Conservation (phyloP, 2,797 vertebrate species). For the Poecilia wingei region DNA sequence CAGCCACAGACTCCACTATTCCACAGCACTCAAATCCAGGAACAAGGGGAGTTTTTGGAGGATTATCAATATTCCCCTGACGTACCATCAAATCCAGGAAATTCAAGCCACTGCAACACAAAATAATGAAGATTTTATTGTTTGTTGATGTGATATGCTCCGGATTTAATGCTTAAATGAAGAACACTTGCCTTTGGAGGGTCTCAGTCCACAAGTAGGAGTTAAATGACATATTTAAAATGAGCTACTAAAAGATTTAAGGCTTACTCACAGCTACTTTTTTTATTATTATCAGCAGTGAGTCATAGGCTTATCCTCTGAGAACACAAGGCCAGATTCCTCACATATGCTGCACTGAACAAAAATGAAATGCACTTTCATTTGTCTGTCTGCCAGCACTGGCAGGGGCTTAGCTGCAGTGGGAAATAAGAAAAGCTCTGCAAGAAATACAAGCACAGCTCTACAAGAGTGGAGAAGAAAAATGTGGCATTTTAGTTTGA, state of each 20-base stretch:
- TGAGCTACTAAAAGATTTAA: constrained; percentile 10
- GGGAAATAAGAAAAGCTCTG: background rate
- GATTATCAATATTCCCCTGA: constrained; percentile 97
- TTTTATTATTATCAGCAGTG: constrained; percentile 35
- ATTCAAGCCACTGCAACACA: constrained; percentile 91
- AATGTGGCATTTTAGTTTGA: background rate
- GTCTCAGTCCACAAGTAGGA: constrained; percentile 11
- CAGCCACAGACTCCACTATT: constrained; percentile 93
- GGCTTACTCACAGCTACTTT: constrained; percentile 16
- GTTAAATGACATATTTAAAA: constrained; percentile 20
- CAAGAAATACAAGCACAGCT: background rate
- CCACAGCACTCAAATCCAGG: constrained; percentile 98
- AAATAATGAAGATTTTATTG: constrained; percentile 5
- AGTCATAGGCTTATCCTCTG: constrained; percentile 37
- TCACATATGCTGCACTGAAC: constrained; percentile 14
- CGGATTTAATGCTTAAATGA: constrained; percentile 6
- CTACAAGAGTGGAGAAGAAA: background rate
- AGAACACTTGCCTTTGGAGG: constrained; percentile 3
- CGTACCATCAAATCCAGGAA: constrained; percentile 98
- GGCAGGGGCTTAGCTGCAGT: background rate
- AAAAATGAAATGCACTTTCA: constrained; percentile 21
- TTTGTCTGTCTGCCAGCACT: constrained; percentile 24
- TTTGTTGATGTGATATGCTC: constrained; percentile 10
- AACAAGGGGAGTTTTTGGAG: constrained; percentile 94
- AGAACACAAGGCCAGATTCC: constrained; percentile 40